Evolutionary conservation across 2,888 invertebrate genomes (phyloP), one percentile per base, ranked within the genome.

Genomic region (Temnothorax rugatulus): DNA sequence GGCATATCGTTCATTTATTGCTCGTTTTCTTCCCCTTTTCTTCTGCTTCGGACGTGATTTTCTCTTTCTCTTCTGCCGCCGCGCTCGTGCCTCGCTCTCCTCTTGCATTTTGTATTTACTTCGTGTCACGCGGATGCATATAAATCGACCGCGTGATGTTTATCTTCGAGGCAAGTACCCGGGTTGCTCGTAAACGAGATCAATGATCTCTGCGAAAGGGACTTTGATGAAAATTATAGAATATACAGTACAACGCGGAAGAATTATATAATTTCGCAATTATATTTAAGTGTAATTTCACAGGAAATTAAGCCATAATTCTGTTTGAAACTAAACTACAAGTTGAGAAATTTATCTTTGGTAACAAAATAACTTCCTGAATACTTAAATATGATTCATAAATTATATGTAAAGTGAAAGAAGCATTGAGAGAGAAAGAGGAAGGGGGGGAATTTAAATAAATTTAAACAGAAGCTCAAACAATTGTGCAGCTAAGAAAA

Each of bases 1-100:
- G 69, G 81, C 84, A 84, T 64, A 77, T 87, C 83, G 75, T 73
- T 75, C 82, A 82, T 87, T 90, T 90, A 90, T 87, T 89, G 83
- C 74, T 87, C 87, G 74, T 89, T 90, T 84, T 59, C 59, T 68
- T 34, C 34, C 38, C 38, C 47, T 47, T 25, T 63, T 50, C 25
- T 38, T 81, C 44, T 34, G 18, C 21, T 59, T 18, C 29, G 29
- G n/a, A 41, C 41, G n/a, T 38, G 79, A 57, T 82, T 86, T 86
- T 76, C 85, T 84, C 63, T 85, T 83, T 75, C 71, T 83, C 75
- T 81, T 59, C 29, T 29, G 29, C 29, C 29, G 59, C 66, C 54
- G 79, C 34, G 29, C 7, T 59, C 61, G 69, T 76, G 74, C 73
- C 66, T 71, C n/a, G 61, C 61, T 34, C 52, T 59, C 54, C 41